A percentile compares a stretch with the other conserved stretches of the same genome.
These are phyloP conservation scores for Sinocyclocheilus maitianheensis DNA, from an alignment of 2,113 vertebrate genomes.

Conservation along the genomic window DNA sequence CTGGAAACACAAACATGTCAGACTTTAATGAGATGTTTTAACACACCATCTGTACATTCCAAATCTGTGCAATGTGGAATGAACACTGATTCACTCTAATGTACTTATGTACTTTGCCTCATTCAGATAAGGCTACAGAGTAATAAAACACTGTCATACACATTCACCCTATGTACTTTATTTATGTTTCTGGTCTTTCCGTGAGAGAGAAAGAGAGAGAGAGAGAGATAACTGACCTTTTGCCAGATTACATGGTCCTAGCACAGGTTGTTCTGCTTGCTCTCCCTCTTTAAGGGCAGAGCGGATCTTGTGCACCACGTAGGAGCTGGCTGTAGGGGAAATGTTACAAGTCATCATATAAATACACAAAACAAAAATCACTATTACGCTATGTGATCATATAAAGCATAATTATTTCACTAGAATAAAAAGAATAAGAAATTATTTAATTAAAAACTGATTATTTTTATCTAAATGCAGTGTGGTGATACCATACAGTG, in stretches of 20 bases:
- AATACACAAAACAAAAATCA: not conserved
- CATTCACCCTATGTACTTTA: no score
- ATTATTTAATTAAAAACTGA: no score
- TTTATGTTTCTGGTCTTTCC: not conserved
- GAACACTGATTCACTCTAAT: not conserved
- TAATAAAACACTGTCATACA: not conserved
- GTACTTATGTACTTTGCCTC: not conserved
- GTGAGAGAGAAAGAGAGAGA: no score
- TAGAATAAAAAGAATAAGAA: no score
- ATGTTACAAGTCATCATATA: not conserved
- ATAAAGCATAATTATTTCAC: not conserved
- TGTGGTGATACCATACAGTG: no score
- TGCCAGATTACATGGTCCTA: conserved; percentile 69
- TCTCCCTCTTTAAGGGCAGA: conserved; percentile 61
- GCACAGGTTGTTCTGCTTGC: conserved; percentile 61
- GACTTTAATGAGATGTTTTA: not conserved
- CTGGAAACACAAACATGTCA: conserved; percentile 51
- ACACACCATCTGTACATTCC: not conserved
- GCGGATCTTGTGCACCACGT: conserved; percentile 74
- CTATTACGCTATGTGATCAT: not conserved
- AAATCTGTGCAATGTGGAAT: not conserved
- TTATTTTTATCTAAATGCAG: not conserved
- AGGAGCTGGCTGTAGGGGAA: conserved; percentile 65
- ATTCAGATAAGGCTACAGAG: not conserved
- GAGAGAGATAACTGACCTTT: conserved; percentile 51